A percentile compares a stretch with the other conserved stretches of the same genome.
phyloP scores from a whole-genome alignment of 2,113 vertebrate genomes.

The Scartelaos histophorus region DNA sequence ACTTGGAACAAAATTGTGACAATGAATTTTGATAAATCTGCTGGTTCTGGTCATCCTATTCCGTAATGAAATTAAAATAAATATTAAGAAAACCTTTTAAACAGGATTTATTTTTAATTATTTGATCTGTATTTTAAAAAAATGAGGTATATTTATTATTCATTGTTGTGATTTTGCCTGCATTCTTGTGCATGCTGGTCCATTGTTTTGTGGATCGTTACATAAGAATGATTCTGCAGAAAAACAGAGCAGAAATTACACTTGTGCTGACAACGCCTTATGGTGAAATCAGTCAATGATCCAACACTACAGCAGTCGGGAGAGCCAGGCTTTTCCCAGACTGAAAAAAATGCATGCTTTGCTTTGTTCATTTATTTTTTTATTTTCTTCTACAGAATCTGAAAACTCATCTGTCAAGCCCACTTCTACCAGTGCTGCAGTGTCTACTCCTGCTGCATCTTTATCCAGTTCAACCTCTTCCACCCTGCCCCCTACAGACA shows the following conservation, averaged over 20 bases:
- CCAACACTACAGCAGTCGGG: conserved; percentile 57
- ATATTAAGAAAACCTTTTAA: neutral
- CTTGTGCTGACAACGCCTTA: conserved; percentile 46
- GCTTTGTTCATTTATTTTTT: conserved; percentile 6
- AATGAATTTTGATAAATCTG: too few relatives aligned
- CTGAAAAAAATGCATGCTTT: conserved; percentile 20
- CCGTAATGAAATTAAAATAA: too few relatives aligned
- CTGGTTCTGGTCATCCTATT: too few relatives aligned
- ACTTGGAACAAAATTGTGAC: too few relatives aligned
- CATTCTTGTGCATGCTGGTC: conserved; percentile 11
- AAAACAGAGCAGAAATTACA: conserved; percentile 62
- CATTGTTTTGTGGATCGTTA: conserved; percentile 52
- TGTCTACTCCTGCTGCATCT: conserved; percentile 62
- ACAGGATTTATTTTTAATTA: too few relatives aligned
- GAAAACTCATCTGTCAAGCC: conserved; percentile 44
- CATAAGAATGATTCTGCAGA: conserved; percentile 75
- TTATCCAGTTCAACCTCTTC: conserved; percentile 39
- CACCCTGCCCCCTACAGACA: conserved; percentile 34
- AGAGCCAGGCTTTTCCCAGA: conserved; percentile 5
- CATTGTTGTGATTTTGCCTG: neutral
- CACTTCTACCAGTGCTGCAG: conserved; percentile 52
- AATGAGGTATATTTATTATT: neutral
- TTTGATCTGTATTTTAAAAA: too few relatives aligned
- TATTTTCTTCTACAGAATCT: conserved; percentile 51
- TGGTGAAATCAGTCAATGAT: conserved; percentile 48